Evolutionary conservation across 2,888 invertebrate genomes (phyloP), one percentile per base, ranked within the genome.

Genomic region (Entomobrya proxima): DNA sequence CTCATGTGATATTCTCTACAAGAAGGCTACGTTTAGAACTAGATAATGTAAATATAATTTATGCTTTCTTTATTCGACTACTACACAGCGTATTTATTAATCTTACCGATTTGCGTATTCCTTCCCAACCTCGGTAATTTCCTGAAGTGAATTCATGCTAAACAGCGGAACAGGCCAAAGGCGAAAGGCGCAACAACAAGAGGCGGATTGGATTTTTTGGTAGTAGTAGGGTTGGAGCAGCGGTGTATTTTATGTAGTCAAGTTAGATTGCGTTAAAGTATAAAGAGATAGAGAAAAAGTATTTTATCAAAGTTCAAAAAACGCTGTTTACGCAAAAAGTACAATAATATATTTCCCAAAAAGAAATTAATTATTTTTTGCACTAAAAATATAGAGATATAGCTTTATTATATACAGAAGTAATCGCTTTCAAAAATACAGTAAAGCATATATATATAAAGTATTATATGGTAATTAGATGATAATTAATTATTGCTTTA

Each of bases 111-210:
- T 85, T 67, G 89, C 89, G 87, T 90, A 89, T 74, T 88, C 89
- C 88, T 88, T 88, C 84, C 89, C 89, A 87, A 89, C 87, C 84
- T 86, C 88, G 72, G 89, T 90, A 77, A 90, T 87, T 89, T 90
- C 90, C 74, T 90, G 89, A 87, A 90, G 89, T 79, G 90, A 90
- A 89, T 90, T 89, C 89, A 90, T 90, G 80, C 88, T 89, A 86
- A 81, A 74, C 82, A 84, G 84, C 84, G 77, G 82, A 77, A 77
- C 11, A 67, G 79, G 74, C 86, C 82, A 80, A 86, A 81, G 80
- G 87, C 82, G 67, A 50, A 72, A 75, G 80, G 80, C 61, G 32
- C 77, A 78, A 55, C 69, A 61, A 72, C 69, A 69, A 58, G n/a
- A n/a, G 74, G 75, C 64, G 72, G 61, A 81, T 76, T 61, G 35